Conservation (phyloP, 2,888 invertebrate species). For the Salpingus planirostris region DNA sequence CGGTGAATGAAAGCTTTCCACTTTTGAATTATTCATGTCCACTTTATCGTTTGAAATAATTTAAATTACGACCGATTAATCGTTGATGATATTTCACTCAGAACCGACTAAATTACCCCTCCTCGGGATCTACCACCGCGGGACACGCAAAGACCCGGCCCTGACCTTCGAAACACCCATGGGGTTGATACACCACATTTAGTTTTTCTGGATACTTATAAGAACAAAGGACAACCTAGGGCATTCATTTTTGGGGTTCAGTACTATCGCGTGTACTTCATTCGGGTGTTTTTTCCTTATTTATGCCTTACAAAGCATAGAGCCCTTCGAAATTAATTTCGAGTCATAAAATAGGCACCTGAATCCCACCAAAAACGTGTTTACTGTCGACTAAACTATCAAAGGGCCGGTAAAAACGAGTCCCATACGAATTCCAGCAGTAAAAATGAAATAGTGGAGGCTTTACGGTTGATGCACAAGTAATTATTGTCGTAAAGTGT, state of each 20-base stretch:
- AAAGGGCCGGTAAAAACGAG: not conserved
- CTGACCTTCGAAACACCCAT: constrained; percentile 2
- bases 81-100: constrained; percentile 15
- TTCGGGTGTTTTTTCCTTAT: constrained; percentile 7
- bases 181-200: not conserved
- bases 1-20: constrained; percentile 9
- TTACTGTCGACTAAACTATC: constrained; percentile 8
- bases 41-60: constrained; percentile 15
- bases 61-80: constrained; percentile 17
- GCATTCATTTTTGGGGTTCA: constrained; percentile 3
- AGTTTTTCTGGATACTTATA: not conserved
- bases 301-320: constrained; percentile 7
- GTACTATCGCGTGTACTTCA: constrained; percentile 9
- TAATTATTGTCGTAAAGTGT: constrained; percentile 21
- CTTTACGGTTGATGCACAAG: constrained; percentile 11
- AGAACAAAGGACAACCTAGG: not conserved
- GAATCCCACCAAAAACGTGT: constrained; percentile 6
- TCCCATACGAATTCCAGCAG: not conserved
- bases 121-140: constrained; percentile 1
- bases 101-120: constrained; percentile 12
- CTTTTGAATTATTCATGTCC: constrained; percentile 12
- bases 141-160: not conserved
- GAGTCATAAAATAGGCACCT: constrained; percentile 5
- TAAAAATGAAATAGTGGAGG: not conserved
- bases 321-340: constrained; percentile 11